These are phyloP conservation scores for Schlechtendalia chinensis DNA, from an alignment of 1,140 invertebrate species.

Conservation along the genomic window DNA sequence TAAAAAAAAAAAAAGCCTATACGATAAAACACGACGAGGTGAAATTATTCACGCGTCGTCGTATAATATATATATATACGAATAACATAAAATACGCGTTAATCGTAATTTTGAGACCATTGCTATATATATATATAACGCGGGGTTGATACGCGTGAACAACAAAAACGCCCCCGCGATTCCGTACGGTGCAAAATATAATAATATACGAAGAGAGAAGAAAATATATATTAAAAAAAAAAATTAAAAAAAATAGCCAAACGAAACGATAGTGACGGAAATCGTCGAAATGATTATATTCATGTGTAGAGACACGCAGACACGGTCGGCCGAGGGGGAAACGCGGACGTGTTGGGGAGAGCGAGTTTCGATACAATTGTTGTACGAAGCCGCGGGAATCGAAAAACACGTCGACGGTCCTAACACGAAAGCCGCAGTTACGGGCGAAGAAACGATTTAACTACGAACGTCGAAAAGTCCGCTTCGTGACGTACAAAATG, in stretches of 20 bases:
- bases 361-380: background rate
- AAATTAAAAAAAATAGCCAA: background rate
- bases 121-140: too few species aligned
- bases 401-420: too few species aligned
- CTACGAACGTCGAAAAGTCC: too few species aligned
- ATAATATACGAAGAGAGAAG: conserved; percentile 37
- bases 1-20: background rate
- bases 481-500: too few species aligned
- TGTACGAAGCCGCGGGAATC: too few species aligned
- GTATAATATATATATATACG: conserved; percentile 23
- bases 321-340: background rate
- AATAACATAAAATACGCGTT: background rate
- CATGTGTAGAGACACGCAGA: background rate
- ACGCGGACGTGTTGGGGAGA: background rate
- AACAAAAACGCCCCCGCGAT: background rate
- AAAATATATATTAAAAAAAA: background rate
- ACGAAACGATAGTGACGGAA: background rate
- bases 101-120: conserved; percentile 45
- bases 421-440: too few species aligned
- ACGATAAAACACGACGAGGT: background rate
- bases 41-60: background rate
- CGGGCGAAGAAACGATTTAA: too few species aligned
- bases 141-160: background rate
- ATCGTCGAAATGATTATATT: background rate
- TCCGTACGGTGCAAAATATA: background rate